Conservation (phyloP, 2,797 vertebrate species). For the Rhincodon typus region DNA sequence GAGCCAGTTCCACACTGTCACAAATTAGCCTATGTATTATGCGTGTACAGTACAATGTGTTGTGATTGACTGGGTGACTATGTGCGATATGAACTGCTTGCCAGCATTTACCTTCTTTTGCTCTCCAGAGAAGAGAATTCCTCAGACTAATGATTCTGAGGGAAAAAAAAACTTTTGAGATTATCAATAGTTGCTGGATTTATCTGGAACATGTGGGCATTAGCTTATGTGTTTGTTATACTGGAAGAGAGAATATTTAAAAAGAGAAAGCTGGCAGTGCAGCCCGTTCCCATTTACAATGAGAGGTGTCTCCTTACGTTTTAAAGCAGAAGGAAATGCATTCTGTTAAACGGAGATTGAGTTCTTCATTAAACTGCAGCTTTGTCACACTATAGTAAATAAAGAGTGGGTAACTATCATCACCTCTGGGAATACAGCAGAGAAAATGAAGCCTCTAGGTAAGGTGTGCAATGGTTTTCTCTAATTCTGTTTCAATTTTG, state of each 20-base stretch:
- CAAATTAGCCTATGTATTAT: slow-evolving; percentile 5
- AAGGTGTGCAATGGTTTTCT: not conserved
- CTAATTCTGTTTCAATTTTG: not conserved
- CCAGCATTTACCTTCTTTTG: not conserved
- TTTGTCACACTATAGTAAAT: not conserved
- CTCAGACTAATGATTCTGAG: no score
- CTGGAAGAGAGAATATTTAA: not conserved
- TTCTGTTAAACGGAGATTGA: not conserved
- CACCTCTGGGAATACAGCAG: not conserved
- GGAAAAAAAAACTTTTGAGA: not conserved
- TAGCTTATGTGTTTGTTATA: slow-evolving; percentile 13
- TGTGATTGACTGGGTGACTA: slow-evolving; percentile 19
- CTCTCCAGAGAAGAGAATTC: no score
- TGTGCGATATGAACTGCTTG: not conserved
- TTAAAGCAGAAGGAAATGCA: not conserved
- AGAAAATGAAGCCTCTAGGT: not conserved
- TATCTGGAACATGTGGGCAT: not conserved
- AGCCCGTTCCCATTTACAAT: not conserved
- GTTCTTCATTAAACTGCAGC: not conserved
- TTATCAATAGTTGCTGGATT: not conserved
- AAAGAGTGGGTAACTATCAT: not conserved
- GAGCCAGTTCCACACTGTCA: not conserved
- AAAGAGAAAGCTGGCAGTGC: not conserved
- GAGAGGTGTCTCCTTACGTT: not conserved
- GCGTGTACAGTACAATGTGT: not conserved